Base-by-base conservation (phyloP, 2,888 invertebrate species). In the Agrypnus murinus region DNA sequence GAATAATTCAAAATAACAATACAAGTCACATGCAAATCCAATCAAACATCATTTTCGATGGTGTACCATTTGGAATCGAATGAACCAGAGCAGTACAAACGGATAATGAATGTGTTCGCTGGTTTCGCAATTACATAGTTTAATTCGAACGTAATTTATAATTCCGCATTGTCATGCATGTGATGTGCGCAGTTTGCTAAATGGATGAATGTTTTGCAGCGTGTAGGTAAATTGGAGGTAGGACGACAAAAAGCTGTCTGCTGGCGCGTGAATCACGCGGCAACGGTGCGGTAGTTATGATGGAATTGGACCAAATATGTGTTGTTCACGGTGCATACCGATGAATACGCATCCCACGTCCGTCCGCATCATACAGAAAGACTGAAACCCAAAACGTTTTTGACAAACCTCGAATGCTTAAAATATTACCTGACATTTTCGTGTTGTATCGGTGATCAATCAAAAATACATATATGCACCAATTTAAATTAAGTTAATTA, bases 91-190 rank as follows among this genome's bases (percentile, higher is more conserved):
- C 32, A 67, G 43, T 58, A 64, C 69, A 66, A 69, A 58, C 63
- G 78, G 79, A 84, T 84, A 85, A 85, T 84, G 84, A 82, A 84
- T 84, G 84, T 82, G 83, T 81, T 81, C 81, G 83, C 82, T 79
- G 83, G 84, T 83, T 84, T 85, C 81, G 85, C 85, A 86, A 86
- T 86, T 86, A 86, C 85, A 85, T 86, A 85, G 86, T 86, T 85
- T 86, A 85, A 86, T 85, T 86, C 84, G 84, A 85, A 84, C 84
- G 85, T 85, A 84, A 85, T 85, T 85, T 86, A 85, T 85, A 85
- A 85, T 86, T 85, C 84, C 80, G 84, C 84, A 85, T 85, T 85
- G 85, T 85, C 85, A 84, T 84, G 84, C 84, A 84, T 82, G 84
- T 84, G 84, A 84, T 84, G 84, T 83, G 82, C 82, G 78, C 82